Conservation (phyloP, 2,888 invertebrate genomes). For the Gymnocheta viridis region DNA sequence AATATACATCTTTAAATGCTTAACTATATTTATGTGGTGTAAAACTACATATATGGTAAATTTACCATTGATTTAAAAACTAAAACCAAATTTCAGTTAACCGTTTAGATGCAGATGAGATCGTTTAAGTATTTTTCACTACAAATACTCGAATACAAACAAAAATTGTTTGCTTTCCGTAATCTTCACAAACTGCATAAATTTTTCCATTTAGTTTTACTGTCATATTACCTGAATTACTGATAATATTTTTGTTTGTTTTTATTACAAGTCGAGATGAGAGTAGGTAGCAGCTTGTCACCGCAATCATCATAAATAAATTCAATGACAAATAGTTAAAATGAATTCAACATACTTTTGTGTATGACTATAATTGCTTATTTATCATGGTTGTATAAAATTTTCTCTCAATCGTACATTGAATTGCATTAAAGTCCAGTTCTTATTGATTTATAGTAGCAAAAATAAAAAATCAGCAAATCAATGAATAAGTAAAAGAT, state of each 20-base stretch:
- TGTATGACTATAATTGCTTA: constrained; percentile 36
- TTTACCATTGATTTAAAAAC: too few species aligned
- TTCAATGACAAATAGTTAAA: constrained; percentile 60
- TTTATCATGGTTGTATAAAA: constrained; percentile 47
- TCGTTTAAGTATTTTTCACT: too few species aligned
- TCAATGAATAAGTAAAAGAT: not conserved
- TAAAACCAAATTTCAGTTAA: too few species aligned
- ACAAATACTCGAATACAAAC: not conserved
- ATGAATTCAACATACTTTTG: constrained; percentile 28
- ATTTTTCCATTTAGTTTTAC: not conserved
- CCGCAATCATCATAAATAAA: constrained; percentile 62
- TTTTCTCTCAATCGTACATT: constrained; percentile 25
- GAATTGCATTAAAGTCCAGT: constrained; percentile 45
- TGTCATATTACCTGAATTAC: not conserved
- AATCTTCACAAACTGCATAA: not conserved
- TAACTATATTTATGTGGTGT: too few species aligned
- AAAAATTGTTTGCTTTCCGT: not conserved
- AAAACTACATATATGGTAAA: too few species aligned
- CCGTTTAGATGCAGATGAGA: too few species aligned
- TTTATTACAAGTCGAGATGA: not conserved
- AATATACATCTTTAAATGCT: too few species aligned
- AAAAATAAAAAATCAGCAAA: not conserved
- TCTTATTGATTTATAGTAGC: constrained; percentile 11
- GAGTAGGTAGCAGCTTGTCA: constrained; percentile 59
- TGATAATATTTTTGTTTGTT: not conserved